Base-by-base conservation (phyloP, 2,888 invertebrate species). In the Ochropleura plecta region DNA sequence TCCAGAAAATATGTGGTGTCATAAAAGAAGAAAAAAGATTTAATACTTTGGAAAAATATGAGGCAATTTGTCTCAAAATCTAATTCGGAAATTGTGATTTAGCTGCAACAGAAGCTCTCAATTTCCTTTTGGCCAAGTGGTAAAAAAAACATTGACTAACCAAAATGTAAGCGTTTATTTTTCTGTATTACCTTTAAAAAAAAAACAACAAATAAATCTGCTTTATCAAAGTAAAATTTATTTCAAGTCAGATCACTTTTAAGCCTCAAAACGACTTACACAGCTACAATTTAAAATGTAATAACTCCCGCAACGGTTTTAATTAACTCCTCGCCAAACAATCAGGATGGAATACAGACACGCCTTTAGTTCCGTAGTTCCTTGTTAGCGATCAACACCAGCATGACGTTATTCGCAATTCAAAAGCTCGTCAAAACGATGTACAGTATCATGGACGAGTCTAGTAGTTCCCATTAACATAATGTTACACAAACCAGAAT, bases 401-500 rank as follows among this genome's bases (percentile, higher is more conserved):
- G 10, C n/a, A 59, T 20, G 10, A n/a, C 8, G 16, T 66, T 63
- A 3, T 18, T 42, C 14, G 7, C 48, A 53, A 53, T 42, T 1
- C 6, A 40, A 12, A 64, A 60, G 7, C 5, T 42, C 44, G 18
- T 40, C 53, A 12, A 16, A n/a, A 44, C 5, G 6, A 63, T 51
- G 42, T 53, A 51, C 30, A 57, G 51, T 18, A 42, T 30, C 51
- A 70, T n/a, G 51, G 20, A 57, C 14, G 16, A 59, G 10, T 48
- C 55, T 5, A 71, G 46, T 51, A 57, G 44, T 57, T 70, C 14
- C 49, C 74, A 78, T 30, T 55, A 48, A 65, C 42, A 30, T 48
- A n/a, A 62, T 65, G 18, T 67, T 65, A 60, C 51, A 63, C 57
- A 70, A 63, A 62, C 49, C 16, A 40, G 59, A 78, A 60, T 65